Conservation (phyloP, 2,797 vertebrate species). For the Galagoides demidoff region DNA sequence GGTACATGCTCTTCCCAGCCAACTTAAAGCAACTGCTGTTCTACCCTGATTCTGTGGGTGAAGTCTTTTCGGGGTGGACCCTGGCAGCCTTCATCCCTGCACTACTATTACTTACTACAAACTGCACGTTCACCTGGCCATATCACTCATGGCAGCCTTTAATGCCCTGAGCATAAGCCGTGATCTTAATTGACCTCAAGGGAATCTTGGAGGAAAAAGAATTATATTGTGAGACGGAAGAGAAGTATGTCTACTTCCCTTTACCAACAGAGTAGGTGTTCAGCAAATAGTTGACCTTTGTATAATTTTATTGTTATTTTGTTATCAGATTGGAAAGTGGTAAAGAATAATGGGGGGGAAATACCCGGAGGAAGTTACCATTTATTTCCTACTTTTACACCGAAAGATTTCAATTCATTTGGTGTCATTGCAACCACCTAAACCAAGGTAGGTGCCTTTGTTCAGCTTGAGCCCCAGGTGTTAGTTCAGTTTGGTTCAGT, state of each 20-base stretch:
- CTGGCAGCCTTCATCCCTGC: neutral
- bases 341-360: neutral
- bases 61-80: neutral
- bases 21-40: slow-evolving; percentile 27
- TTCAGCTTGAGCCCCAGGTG: neutral
- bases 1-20: neutral
- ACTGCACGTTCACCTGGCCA: neutral
- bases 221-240: neutral
- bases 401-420: neutral
- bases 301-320: neutral
- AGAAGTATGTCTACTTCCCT: neutral
- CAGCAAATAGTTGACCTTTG: neutral
- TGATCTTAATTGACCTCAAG: neutral
- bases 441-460: neutral
- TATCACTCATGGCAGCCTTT: neutral
- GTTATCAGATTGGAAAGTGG: slow-evolving; percentile 1
- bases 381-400: neutral
- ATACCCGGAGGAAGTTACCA: neutral
- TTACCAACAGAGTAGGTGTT: neutral
- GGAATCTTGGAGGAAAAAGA: neutral
- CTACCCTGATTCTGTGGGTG: neutral
- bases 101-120: neutral
- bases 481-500: neutral
- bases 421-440: neutral
- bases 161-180: neutral